Base-by-base conservation (phyloP, 2,888 invertebrate species). In the Agrenia bidenticulata region DNA sequence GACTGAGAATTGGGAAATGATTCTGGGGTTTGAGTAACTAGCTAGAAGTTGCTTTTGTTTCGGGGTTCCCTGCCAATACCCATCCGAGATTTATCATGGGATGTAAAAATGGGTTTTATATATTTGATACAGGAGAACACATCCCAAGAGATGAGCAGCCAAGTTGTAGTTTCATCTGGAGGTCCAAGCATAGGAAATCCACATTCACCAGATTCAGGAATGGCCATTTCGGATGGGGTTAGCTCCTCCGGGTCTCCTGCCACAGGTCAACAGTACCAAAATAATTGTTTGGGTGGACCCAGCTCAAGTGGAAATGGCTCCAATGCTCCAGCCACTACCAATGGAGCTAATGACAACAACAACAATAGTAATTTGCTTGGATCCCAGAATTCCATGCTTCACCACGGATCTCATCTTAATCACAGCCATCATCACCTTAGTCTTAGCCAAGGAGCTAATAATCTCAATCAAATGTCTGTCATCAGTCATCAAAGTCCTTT, bases 201-300 rank as follows among this genome's bases (percentile, higher is more conserved):
- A 59, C 76, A 76, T 63, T 75, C 76, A 21, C 76, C 79, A 2
- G 78, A 78, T 77, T 78, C 80, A 45, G 79, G 81, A 77, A 81
- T 79, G 80, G 83, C 79, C 2, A 84, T 84, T 27, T 84, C 85
- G 71, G 84, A 84, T 66, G 85, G 85, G 27, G 77, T 77, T 58
- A 77, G 63, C 77, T 79, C 76, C 75, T 78, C 82, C 77, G 70
- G 83, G 1, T 84, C 84, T 0, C 77, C 84, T 61, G 78, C 79
- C 51, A 77, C 80, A 42, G 83, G 83, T 83, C 80, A 82, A 70
- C 79, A 81, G 55, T 81, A 24, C 37, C 53, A 39, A 54, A 27
- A 15, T 19, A 45, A 19, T 19, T 45, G 45, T 45, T 45, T 45
- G 45, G 45, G 45, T 45, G 45, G 45, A 45, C 67, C 70, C 56